Base-by-base conservation (phyloP, 2,888 invertebrate genomes). In the Oscheius sp. region DNA sequence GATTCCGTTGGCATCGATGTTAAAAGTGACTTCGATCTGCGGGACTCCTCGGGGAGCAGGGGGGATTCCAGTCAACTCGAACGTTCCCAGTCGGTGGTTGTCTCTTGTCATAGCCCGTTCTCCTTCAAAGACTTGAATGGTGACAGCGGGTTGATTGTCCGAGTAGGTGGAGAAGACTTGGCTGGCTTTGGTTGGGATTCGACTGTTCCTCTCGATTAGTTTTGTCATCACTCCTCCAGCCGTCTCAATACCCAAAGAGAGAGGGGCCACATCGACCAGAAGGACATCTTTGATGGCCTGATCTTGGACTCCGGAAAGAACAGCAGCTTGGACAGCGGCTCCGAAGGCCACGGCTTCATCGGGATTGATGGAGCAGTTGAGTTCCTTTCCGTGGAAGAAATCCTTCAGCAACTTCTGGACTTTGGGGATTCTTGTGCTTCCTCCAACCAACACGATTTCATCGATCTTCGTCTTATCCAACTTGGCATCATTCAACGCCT, bases 281-380 rank as follows among this genome's bases (percentile, higher is more conserved):
- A 95, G 71, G 2, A 79, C 72, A 38, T 77, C 75, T 47, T 79
- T 74, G 65, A 77, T 75, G 22, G 69, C 62, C 1, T 71, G 24
- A 44, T 71, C 70, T 45, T 77, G 51, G 22, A 73, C 72, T 51
- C 77, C 77, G 8, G 73, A 71, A 2, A 77, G 72, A 17, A 77
- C 63, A 9, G 77, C 77, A 0, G 75, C 77, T 59, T 77, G 77
- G 2, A 79, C 76, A 3, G 79, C 80, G 44, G 94, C 94, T 75
- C 94, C 94, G 85, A 94, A 95, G 1, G 95, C 95, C 12, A 96
- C 95, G 82, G 95, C 95, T 88, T 95, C 95, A 88, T 96, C 95
- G 6, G 95, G 95, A 87, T 95, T 94, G 89, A 95, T 95, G 36
- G 90, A 89, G 87, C 94, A 93, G 90, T 95, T 95, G 77, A 95